Evolutionary conservation across 2,888 invertebrate genomes (phyloP), one percentile per base, ranked within the genome.

Genomic region (Caenorhabditis sp.): DNA sequence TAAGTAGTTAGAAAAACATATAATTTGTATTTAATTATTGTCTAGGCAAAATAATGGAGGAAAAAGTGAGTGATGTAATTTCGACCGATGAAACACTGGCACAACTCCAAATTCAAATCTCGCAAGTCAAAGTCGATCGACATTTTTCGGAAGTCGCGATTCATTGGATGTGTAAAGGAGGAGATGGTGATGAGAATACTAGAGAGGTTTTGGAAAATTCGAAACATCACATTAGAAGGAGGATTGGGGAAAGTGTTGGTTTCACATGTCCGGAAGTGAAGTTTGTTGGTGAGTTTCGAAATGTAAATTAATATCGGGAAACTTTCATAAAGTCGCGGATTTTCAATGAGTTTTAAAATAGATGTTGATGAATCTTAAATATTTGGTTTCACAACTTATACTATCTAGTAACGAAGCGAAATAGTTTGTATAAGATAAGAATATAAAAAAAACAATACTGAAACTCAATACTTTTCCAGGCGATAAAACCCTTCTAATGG

Each of bases 211-310:
- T 80, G 53, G 77, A 80, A n/a, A 17, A 60, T 12, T 59, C 69
- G 20, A 61, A 63, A 27, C 66, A 74, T 64, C 43, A 58, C 17
- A 68, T 80, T 7, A 63, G 73, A 54, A 57, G 64, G 50, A 23
- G 62, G 31, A 63, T 80, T 14, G 58, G 65, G 3, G 80, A 80
- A 54, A 25, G 60, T 21, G 60, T 76, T 8, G 76, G 80, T 25
- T 52, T 64, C 0, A 76, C 68, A 25, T 76, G 72, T 61, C 77
- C 77, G 0, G 77, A 80, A 60, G n/a, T 80, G 31, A 70, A 64
- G n/a, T 74, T 74, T 52, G 25, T 67, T 50, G 74, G 63, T 61
- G 27, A 27, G 25, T 58, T 43, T 8, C 17, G 7, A 5, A 50
- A 50, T 5, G 7, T 50, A 5, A 50, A 21, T 20, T 50, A 5